Evolutionary conservation across 1,140 invertebrate species (phyloP), one percentile per base, ranked within the genome.

Genomic region (Limonius californicus): DNA sequence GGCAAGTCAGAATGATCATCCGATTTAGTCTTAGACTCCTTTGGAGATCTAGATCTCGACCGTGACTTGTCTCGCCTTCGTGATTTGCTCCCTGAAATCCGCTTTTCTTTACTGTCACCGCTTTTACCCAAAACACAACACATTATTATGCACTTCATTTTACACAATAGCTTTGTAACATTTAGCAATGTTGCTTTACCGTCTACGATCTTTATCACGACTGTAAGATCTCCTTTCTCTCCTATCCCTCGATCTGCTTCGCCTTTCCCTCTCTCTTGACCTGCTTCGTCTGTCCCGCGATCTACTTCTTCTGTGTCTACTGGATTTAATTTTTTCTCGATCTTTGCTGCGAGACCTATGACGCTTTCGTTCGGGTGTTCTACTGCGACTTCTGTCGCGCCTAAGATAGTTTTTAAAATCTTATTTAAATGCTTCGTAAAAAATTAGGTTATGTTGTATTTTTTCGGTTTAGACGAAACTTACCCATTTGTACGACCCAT

Each of bases 331-430:
- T 63, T 80, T 81, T 1, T 79, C 77, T 45, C 62, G 73, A 32
- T 81, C 77, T 43, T 83, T 78, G 15, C 86, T 85, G 64, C 84
- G 79, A 66, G 86, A 87, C 57, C 85, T 78, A 1, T 84, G 81
- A 23, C 85, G 78, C 66, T 85, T 84, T 58, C 86, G 78, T 63
- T 87, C 84, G 18, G 83, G 83, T 20, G 84, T 85, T 43, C 84
- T 77, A 58, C 80, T 75, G 43, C 79, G 76, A 58, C 66, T 58
- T 74, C 77, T 61, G 20, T 32, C 35, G 2, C 35, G 7, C 35
- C 35, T 39, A 14, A 12, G n/a, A 12, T 39, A 14, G 2, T 39
- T 2, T 12, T 39, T 39, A 2, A 2, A 39, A 12, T 39, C n/a
- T 6, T 11, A 12, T 6, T 12, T 39, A 39, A 2, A 12, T 6